phyloP scores from a whole-genome alignment of 2,888 invertebrate genomes.

The Nipponacmea schrenckii region DNA sequence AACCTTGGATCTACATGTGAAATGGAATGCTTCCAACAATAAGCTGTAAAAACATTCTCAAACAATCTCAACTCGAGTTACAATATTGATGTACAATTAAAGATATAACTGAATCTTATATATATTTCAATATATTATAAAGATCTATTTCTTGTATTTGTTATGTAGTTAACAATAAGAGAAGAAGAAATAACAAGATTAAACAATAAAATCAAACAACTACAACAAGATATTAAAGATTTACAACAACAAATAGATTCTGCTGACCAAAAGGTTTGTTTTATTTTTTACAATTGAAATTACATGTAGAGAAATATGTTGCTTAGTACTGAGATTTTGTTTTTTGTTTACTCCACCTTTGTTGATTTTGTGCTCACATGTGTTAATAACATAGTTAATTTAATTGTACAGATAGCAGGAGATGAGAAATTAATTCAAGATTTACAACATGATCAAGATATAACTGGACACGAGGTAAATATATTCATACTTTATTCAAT shows the following conservation, averaged over 20 bases:
- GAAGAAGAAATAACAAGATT: conserved; percentile 62
- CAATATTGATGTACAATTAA: too few species aligned
- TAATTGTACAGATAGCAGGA: conserved; percentile 42
- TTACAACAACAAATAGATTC: conserved; percentile 53
- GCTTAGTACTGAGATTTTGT: too few species aligned
- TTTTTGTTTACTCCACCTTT: too few species aligned
- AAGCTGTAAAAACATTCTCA: too few species aligned
- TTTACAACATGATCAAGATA: conserved; percentile 60
- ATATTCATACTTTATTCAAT: neutral
- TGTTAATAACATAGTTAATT: too few species aligned
- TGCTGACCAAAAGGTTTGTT: conserved; percentile 48
- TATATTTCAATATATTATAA: too few species aligned
- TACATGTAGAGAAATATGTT: too few species aligned
- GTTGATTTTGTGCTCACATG: too few species aligned
- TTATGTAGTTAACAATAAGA: conserved; percentile 53
- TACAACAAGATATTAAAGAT: conserved; percentile 58
- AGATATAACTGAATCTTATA: too few species aligned
- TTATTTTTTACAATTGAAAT: neutral
- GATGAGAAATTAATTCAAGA: conserved; percentile 60
- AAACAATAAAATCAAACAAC: conserved; percentile 56
- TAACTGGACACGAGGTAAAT: conserved; percentile 61
- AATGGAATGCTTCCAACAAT: too few species aligned
- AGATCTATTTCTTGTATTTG: neutral
- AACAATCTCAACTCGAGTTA: too few species aligned
- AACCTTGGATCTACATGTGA: too few species aligned